These are phyloP conservation scores for Phyllopteryx taeniolatus DNA, from an alignment of 2,113 vertebrate species.

Conservation along the genomic window DNA sequence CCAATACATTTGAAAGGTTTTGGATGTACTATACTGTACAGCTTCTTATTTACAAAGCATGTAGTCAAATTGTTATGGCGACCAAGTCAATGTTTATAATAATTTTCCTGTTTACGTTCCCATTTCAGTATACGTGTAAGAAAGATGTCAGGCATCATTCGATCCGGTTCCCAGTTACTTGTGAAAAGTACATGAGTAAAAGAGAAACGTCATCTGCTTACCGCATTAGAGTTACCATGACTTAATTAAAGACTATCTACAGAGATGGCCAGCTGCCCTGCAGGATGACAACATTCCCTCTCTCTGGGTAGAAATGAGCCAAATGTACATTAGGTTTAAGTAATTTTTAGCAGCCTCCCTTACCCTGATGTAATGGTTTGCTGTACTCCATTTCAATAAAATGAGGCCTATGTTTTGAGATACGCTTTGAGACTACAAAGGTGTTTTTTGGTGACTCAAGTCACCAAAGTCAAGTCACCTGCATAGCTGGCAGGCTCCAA, in stretches of 20 bases:
- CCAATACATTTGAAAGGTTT: background rate
- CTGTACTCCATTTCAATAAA: background rate
- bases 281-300: conserved; percentile 7
- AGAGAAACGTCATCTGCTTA: conserved; percentile 37
- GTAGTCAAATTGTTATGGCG: conserved; percentile 34
- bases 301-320: conserved; percentile 6
- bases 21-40: background rate
- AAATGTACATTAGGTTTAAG: background rate
- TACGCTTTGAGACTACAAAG: background rate
- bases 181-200: conserved; percentile 54
- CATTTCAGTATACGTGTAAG: conserved; percentile 37
- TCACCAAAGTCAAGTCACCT: no score
- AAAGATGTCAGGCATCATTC: conserved; percentile 37
- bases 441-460: background rate
- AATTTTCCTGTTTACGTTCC: conserved; percentile 15
- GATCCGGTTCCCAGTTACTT: conserved; percentile 27
- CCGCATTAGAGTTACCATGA: conserved; percentile 45
- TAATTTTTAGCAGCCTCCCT: background rate
- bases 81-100: conserved; percentile 36
- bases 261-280: conserved; percentile 22
- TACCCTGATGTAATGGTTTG: background rate
- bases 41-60: conserved; percentile 1
- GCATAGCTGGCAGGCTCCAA: background rate
- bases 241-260: conserved; percentile 54
- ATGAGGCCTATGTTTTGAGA: background rate